Percentiles rank a stretch among this genome's conserved stretches.
phyloP scores from a whole-genome alignment of 2,888 invertebrate genomes.

The Andrena trimmerana region DNA sequence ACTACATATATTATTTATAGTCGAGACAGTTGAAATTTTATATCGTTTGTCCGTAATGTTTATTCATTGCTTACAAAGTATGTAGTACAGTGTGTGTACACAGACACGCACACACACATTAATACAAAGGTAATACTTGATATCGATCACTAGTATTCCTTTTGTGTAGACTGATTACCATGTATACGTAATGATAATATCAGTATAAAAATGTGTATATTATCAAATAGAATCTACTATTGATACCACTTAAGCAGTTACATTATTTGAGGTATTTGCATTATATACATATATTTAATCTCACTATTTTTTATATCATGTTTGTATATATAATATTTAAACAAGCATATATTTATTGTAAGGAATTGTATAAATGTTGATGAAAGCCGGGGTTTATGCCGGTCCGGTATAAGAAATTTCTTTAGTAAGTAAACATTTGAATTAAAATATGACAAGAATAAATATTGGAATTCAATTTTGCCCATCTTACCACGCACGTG shows the following conservation, averaged over 20 bases:
- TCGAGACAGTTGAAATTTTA: neutral
- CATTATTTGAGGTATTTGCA: constrained; percentile 71
- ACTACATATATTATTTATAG: constrained; percentile 7
- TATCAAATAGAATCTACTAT: constrained; percentile 46
- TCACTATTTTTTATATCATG: constrained; percentile 80
- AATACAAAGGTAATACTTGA: constrained; percentile 28
- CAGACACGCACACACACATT: neutral
- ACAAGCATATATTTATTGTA: constrained; percentile 62
- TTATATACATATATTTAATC: constrained; percentile 57
- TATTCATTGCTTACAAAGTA: constrained; percentile 11
- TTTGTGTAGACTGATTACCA: constrained; percentile 70
- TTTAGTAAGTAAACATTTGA: constrained; percentile 18
- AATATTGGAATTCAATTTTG: constrained; percentile 22
- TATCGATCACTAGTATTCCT: constrained; percentile 16
- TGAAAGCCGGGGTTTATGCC: constrained; percentile 59
- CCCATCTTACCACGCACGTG: neutral
- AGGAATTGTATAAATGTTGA: constrained; percentile 72
- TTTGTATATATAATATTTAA: constrained; percentile 77
- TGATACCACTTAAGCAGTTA: constrained; percentile 52
- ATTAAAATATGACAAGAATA: constrained; percentile 15
- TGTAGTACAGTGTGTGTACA: neutral
- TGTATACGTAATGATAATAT: constrained; percentile 74
- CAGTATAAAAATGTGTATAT: constrained; percentile 27
- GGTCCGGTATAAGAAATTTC: constrained; percentile 34
- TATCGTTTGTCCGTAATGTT: constrained; percentile 5